These are phyloP conservation scores for Labeo calbasu DNA, from an alignment of 2,797 vertebrate species.

Conservation along the genomic window DNA sequence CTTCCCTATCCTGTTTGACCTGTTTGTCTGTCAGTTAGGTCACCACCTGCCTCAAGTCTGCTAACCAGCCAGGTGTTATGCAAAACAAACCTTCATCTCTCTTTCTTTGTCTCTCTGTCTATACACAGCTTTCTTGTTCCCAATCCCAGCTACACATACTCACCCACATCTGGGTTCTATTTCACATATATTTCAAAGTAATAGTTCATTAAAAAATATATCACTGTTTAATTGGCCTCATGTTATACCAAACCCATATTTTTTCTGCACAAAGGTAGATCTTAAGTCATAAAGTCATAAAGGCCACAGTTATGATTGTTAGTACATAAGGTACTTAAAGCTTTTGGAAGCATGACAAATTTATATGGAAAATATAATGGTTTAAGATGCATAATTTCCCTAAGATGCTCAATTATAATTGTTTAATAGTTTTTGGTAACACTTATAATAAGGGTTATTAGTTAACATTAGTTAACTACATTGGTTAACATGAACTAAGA, in stretches of 20 bases:
- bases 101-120: background rate
- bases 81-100: constrained; percentile 38
- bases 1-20: constrained; percentile 39
- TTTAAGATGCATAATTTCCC: too few species aligned
- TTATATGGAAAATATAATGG: too few species aligned
- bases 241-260: background rate
- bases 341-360: background rate
- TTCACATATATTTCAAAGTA: background rate
- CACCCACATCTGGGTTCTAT: background rate
- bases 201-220: background rate
- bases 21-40: constrained; percentile 49
- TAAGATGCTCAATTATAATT: too few species aligned
- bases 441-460: too few species aligned
- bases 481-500: too few species aligned
- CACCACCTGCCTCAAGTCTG: constrained; percentile 41
- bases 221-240: background rate
- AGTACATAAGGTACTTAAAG: background rate
- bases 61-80: constrained; percentile 43
- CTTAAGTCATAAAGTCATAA: background rate
- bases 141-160: background rate
- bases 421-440: too few species aligned
- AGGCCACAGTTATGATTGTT: background rate
- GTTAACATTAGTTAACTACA: too few species aligned
- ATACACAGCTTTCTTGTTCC: background rate
- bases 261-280: background rate